Percentiles rank a stretch among this genome's conserved stretches.
phyloP scores from a whole-genome alignment of 2,797 vertebrate species.

The Enteromius fasciolatus region DNA sequence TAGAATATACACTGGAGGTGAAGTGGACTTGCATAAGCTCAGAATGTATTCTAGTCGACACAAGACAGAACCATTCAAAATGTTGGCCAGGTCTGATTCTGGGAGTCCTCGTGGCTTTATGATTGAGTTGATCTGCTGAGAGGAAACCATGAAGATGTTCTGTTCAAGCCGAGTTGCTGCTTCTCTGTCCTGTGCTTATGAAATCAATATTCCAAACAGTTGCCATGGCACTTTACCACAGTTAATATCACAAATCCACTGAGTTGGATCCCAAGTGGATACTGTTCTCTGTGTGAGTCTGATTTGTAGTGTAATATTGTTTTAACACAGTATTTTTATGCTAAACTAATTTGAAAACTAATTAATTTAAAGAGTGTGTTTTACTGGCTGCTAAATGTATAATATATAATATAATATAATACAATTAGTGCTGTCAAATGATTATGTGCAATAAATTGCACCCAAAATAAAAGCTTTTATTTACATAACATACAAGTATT shows the following conservation, averaged over 20 bases:
- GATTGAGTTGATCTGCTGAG: neutral
- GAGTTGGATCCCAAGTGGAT: neutral
- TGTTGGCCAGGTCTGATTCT: constrained; percentile 5
- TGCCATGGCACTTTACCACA: constrained; percentile 32
- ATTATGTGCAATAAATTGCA: too few relatives aligned
- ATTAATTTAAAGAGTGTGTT: neutral
- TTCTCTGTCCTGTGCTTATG: constrained; percentile 4
- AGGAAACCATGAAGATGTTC: neutral
- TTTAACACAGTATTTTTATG: neutral
- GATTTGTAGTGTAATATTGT: too few relatives aligned
- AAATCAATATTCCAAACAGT: constrained; percentile 28
- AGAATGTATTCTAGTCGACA: neutral
- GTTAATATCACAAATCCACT: neutral
- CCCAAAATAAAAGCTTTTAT: too few relatives aligned
- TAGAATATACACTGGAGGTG: neutral
- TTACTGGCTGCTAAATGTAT: neutral
- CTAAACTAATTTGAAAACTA: neutral
- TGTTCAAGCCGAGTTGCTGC: neutral
- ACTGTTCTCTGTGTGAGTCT: neutral
- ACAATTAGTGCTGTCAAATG: too few relatives aligned
- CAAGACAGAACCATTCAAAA: neutral
- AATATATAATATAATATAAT: too few relatives aligned
- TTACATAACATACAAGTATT: too few relatives aligned
- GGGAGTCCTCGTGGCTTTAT: neutral
- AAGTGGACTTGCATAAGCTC: neutral